These are phyloP conservation scores for Pseudoatta argentina DNA, from an alignment of 1,140 invertebrate species.

Conservation along the genomic window DNA sequence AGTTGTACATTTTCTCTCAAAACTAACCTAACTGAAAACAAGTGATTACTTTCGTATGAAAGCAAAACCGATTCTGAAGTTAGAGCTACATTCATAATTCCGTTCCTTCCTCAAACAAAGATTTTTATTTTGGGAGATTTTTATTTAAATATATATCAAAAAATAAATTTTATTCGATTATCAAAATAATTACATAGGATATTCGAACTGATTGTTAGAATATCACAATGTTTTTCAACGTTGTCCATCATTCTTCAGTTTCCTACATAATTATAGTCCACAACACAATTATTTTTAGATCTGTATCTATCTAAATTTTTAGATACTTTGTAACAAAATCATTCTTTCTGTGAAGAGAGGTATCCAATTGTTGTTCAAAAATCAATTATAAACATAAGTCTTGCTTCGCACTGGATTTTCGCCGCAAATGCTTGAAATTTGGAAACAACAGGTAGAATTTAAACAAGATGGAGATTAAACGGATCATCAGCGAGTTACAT, in stretches of 20 bases:
- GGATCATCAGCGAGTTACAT: conserved; percentile 14
- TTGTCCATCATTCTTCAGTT: too few species aligned
- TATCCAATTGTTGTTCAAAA: not conserved
- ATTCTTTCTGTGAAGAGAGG: too few species aligned
- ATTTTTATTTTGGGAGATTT: not conserved
- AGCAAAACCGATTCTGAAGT: not conserved
- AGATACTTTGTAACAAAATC: too few species aligned
- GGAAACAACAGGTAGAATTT: not conserved
- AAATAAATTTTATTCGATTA: too few species aligned
- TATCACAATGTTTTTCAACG: too few species aligned
- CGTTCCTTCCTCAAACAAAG: not conserved
- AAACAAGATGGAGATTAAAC: conserved; percentile 23
- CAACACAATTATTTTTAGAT: too few species aligned
- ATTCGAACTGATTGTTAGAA: too few species aligned
- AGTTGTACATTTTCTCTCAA: conserved; percentile 38
- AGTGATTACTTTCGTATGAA: conserved; percentile 17
- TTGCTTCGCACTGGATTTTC: not conserved
- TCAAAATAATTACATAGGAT: too few species aligned
- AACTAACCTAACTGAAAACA: conserved; percentile 11
- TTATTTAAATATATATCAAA: too few species aligned
- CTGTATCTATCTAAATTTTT: too few species aligned
- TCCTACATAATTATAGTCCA: too few species aligned
- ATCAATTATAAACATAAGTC: not conserved
- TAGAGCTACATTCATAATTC: not conserved
- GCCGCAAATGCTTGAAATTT: not conserved